Evolutionary conservation across 2,797 vertebrate species (phyloP), one percentile per base, ranked within the genome.

Genomic region (Fringilla coelebs): DNA sequence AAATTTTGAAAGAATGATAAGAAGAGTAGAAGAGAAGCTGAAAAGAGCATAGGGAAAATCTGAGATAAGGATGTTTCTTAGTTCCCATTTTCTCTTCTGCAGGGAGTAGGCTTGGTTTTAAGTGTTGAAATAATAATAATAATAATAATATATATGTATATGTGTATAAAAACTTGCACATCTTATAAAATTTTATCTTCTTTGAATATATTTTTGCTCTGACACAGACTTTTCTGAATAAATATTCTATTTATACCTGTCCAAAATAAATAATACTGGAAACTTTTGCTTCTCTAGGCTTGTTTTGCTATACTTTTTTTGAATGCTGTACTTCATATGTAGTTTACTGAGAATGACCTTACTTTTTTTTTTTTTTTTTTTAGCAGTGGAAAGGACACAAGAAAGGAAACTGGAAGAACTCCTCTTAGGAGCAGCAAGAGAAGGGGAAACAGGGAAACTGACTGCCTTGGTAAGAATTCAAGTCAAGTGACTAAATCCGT

Each of bases 371-470:
- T 80, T 79, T 24, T 84, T 90, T 79, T 81, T 83, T 25, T 29
- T 95, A 99, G 99, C 99, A 83, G 99, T 99, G 74, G 98, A 99
- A 97, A 98, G 98, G 62, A 98, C 99, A 89, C 99, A 98, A 88
- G 98, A 97, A 92, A 98, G 98, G 85, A 98, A 98, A 85, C 93
- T 95, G 32, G 98, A 99, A 97, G 98, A 98, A 91, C 96, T 97
- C 77, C 98, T 99, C 70, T 96, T 99, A 95, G 97, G 97, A 88
- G 98, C 99, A 78, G 98, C 98, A 86, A 98, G 99, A 97, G 98
- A 99, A 86, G 99, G 99, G 11, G 98, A 98, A 74, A 80, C 98
- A 22, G 80, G 96, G 61, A 98, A 97, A 90, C 89, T 99, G 52
- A 97, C 97, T 77, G 98, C 98, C 84, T 96, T 99, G 98, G 99